A percentile compares a stretch with the other conserved stretches of the same genome.
These are phyloP conservation scores for Eristalis pertinax DNA, from an alignment of 2,888 invertebrate species.

Conservation along the genomic window DNA sequence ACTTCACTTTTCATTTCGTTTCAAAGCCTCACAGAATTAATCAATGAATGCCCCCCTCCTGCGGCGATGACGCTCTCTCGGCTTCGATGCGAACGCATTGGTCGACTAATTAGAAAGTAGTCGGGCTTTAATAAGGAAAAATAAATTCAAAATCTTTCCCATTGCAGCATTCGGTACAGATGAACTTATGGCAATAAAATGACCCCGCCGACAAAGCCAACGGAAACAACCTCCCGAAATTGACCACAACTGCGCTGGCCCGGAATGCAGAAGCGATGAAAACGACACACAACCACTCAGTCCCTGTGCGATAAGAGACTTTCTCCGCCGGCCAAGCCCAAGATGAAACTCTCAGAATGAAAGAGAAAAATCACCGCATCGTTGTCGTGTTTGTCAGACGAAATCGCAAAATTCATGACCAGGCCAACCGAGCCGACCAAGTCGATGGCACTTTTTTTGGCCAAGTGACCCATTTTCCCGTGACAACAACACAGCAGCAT, in stretches of 20 bases:
- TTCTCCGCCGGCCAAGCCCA: conserved; percentile 47
- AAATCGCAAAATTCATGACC: conserved; percentile 36
- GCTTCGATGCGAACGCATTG: conserved; percentile 1
- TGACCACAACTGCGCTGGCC: conserved; percentile 14
- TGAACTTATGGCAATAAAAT: conserved; percentile 38
- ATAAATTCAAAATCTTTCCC: conserved; percentile 25
- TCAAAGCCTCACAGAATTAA: conserved; percentile 43
- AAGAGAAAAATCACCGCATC: conserved; percentile 27
- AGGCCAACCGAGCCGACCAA: conserved; percentile 26
- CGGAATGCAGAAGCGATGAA: conserved; percentile 11
- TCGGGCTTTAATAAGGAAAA: conserved; percentile 26
- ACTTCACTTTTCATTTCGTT: conserved; percentile 67
- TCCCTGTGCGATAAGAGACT: conserved; percentile 39
- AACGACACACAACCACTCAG: not conserved
- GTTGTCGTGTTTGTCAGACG: not conserved
- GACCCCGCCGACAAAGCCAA: conserved; percentile 6
- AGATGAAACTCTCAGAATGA: conserved; percentile 50
- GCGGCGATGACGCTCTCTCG: not conserved
- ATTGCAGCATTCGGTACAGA: conserved; percentile 29
- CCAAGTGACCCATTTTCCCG: conserved; percentile 62
- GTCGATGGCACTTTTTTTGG: conserved; percentile 59
- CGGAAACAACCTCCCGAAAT: not conserved
- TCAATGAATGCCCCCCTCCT: conserved; percentile 63
- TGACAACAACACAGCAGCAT: conserved; percentile 4
- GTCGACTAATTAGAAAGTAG: conserved; percentile 67